phyloP scores from a whole-genome alignment of 1,140 invertebrate species.

The Xylocopa sonorina region DNA sequence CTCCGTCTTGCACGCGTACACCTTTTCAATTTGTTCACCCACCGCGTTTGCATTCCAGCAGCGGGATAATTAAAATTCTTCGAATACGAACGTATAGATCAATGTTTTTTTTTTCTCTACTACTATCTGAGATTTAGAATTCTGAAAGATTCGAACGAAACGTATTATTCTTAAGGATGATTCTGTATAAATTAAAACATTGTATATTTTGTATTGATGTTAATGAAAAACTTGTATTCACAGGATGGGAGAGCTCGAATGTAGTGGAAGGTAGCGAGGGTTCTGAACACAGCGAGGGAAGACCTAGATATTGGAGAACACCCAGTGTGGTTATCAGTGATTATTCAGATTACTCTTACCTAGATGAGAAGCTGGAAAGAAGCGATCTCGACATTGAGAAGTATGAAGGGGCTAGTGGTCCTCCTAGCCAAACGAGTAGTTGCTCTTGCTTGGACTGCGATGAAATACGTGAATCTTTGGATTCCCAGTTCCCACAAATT shows the following conservation, averaged over 20 bases:
- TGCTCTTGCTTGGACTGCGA: slow-evolving; percentile 78
- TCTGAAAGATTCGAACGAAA: not conserved
- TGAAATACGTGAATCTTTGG: slow-evolving; percentile 70
- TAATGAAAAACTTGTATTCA: slow-evolving; percentile 12
- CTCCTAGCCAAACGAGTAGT: slow-evolving; percentile 75
- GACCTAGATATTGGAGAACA: slow-evolving; percentile 86
- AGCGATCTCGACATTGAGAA: slow-evolving; percentile 75
- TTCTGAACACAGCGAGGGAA: slow-evolving; percentile 81
- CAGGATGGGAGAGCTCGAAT: slow-evolving; percentile 72
- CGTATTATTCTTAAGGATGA: not conserved
- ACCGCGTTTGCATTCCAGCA: not conserved
- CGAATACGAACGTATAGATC: not conserved
- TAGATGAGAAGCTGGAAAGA: slow-evolving; percentile 77
- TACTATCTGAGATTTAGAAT: not conserved
- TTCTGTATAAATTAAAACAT: too few species aligned
- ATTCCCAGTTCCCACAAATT: slow-evolving; percentile 65
- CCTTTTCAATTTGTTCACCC: not conserved
- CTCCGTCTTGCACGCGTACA: not conserved
- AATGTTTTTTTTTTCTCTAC: not conserved
- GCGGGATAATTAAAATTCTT: not conserved
- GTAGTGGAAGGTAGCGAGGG: slow-evolving; percentile 76
- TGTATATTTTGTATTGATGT: not conserved
- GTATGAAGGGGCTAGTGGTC: slow-evolving; percentile 68
- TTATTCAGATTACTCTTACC: slow-evolving; percentile 87
- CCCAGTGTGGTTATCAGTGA: slow-evolving; percentile 93